Percentiles rank a stretch among this genome's conserved stretches.
phyloP scores from a whole-genome alignment of 2,797 vertebrate genomes.

The Molossus molossus region DNA sequence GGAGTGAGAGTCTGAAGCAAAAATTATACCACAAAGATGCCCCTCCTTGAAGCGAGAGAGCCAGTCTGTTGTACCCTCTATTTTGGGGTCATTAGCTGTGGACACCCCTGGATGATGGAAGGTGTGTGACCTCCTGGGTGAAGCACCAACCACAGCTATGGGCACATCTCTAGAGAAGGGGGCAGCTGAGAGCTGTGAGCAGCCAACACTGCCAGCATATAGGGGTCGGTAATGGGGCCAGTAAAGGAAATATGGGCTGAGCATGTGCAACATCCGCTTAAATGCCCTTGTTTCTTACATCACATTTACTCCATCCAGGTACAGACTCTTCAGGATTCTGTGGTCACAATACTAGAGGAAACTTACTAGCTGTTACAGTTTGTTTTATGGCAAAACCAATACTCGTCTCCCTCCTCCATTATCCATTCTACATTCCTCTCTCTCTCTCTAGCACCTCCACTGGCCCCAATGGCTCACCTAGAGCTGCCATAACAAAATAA shows the following conservation, averaged over 20 bases:
- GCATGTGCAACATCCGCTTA: background rate
- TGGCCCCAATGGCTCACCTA: background rate
- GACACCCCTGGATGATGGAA: background rate
- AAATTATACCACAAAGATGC: background rate
- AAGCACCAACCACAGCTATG: background rate
- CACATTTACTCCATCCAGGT: background rate
- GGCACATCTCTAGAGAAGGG: background rate
- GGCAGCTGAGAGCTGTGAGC: background rate
- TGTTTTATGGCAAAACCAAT: background rate
- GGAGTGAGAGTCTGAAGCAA: background rate
- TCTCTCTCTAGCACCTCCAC: background rate
- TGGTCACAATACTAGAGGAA: background rate
- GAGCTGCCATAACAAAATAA: background rate
- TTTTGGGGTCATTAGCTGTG: background rate
- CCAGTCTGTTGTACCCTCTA: background rate
- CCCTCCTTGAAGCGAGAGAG: background rate
- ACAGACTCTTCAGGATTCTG: slow-evolving; percentile 27
- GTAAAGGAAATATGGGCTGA: background rate
- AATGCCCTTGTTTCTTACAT: background rate
- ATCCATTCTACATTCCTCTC: background rate
- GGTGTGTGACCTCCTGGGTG: background rate
- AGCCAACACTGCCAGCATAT: background rate
- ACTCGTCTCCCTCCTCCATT: background rate
- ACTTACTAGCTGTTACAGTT: background rate
- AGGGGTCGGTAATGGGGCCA: background rate